Evolutionary conservation across 2,797 vertebrate species (phyloP).

Genomic region (Capromys pilorides): DNA sequence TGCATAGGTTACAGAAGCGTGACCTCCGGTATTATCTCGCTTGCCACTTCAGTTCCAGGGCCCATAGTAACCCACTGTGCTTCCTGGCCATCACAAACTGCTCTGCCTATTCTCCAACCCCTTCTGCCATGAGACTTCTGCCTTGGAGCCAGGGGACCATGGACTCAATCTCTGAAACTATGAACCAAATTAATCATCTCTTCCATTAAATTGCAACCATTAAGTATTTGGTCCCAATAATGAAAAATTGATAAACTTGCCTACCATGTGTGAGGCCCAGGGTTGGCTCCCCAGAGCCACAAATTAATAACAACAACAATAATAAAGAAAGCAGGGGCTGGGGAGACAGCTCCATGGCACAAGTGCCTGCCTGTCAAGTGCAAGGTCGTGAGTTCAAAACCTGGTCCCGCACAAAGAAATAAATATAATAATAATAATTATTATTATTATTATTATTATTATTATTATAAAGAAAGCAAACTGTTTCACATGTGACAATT

Average conservation of each 20-base stretch:
- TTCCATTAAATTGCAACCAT: not conserved
- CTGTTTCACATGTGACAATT: not conserved
- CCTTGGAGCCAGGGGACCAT: not conserved
- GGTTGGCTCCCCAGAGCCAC: not conserved
- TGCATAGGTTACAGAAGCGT: not conserved
- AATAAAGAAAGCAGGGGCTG: not conserved
- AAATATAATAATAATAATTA: too few relatives aligned
- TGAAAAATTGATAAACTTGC: not conserved
- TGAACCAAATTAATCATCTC: not conserved
- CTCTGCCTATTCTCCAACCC: not conserved
- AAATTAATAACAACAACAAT: not conserved
- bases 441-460: too few relatives aligned
- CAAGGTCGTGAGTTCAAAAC: too few relatives aligned
- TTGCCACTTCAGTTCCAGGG: not conserved
- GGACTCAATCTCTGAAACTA: not conserved
- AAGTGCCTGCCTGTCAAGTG: too few relatives aligned
- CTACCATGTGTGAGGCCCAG: not conserved
- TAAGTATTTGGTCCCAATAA: not conserved
- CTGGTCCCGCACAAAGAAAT: too few relatives aligned
- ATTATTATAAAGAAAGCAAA: not conserved
- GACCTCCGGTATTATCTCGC: not conserved
- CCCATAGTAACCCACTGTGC: not conserved
- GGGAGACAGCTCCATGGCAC: too few relatives aligned
- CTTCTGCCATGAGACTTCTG: not conserved
- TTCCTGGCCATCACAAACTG: not conserved